Evolutionary conservation across 2,113 vertebrate species (phyloP), one percentile per base, ranked within the genome.

Genomic region (Corythornis cristatus): DNA sequence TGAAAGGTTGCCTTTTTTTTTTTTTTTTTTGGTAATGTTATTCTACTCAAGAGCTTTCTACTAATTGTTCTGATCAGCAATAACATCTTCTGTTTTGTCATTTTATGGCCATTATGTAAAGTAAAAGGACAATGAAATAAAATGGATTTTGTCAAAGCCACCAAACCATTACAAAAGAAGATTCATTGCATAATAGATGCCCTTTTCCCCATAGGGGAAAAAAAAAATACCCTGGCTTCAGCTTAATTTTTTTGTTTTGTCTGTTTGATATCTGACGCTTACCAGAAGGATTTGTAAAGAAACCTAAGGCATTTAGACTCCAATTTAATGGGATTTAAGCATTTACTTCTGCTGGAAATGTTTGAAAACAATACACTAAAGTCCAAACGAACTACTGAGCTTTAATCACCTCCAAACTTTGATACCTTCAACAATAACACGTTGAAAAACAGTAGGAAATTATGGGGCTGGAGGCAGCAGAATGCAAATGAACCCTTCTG

Each of bases 241-340:
- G 85, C 56, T 67, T 94, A 83, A 71, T 93, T 91, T 95, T 92
- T 94, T 93, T 90, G 87, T 89, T 93, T 95, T 95, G 82, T 73
- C 89, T 92, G 91, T 94, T 93, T 95, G 95, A 96, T 91, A 96
- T 96, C 84, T 91, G 89, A 96, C 92, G 91, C 94, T 87, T 93
- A 93, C 91, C 84, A 96, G 89, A 94, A 92, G 84, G 87, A 91
- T 96, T 91, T 95, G 82, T 90, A 93, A 91, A 87, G 84, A 92
- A 96, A 95, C 71, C 89, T 93, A 93, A 92, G 82, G 82, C 91
- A 77, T 89, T 96, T 89, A 88, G 67, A 43, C 71, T 88, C 78
- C 28, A 94, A 66, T 95, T 94, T 89, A 96, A 92, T 56, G 85
- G 82, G 89, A 96, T 85, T 95, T 87, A 92, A 91, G 87, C 82